Evolutionary conservation across 2,113 vertebrate species (phyloP).

Genomic region (Hippocampus abdominalis): DNA sequence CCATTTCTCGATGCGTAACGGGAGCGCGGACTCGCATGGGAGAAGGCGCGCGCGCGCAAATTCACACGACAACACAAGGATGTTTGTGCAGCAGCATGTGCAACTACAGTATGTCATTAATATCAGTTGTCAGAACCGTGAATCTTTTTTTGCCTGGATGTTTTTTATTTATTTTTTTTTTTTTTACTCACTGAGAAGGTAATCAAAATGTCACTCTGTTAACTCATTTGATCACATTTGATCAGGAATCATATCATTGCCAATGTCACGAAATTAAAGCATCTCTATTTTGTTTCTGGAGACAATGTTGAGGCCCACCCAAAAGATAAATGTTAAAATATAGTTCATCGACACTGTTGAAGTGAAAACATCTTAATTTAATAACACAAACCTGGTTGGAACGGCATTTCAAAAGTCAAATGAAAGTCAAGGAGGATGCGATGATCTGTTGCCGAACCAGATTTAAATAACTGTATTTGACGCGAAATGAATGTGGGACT

Average conservation of each 20-base stretch:
- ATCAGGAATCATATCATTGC: background rate
- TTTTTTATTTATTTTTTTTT: background rate
- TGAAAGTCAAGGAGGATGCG: background rate
- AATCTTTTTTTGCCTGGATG: background rate
- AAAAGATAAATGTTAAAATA: background rate
- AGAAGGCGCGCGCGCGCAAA: background rate
- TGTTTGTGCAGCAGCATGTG: constrained; percentile 65
- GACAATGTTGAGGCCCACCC: background rate
- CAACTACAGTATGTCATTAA: constrained; percentile 17
- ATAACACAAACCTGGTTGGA: background rate
- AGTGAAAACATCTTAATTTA: background rate
- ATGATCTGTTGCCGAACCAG: background rate
- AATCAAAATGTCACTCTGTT: background rate
- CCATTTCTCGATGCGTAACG: constrained; percentile 58
- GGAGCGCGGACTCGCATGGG: constrained; percentile 17
- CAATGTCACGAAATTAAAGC: too few relatives aligned
- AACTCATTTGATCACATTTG: background rate
- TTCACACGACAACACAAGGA: constrained; percentile 15
- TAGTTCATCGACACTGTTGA: background rate
- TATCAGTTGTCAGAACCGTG: background rate
- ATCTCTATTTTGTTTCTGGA: too few relatives aligned
- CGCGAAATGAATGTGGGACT: background rate
- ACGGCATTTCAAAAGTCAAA: background rate
- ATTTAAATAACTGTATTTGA: constrained; percentile 7
- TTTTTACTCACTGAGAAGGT: background rate